phyloP scores from a whole-genome alignment of 2,888 invertebrate genomes.

The Pedicia rivosa region DNA sequence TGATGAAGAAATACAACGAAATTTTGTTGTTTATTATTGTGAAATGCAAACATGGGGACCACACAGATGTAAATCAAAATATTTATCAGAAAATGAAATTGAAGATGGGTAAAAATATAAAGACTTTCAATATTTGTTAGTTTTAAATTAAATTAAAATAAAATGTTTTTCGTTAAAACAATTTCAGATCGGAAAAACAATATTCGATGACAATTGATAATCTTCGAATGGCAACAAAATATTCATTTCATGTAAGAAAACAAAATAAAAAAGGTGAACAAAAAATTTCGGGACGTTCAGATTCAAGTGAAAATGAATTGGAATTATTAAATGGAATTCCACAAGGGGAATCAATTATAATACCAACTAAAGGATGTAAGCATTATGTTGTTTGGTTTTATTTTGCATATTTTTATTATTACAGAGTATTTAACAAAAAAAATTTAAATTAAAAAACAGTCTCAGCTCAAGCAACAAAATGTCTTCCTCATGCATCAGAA shows the following conservation, averaged over 20 bases:
- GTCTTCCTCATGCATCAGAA: conserved; percentile 63
- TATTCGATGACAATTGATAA: conserved; percentile 49
- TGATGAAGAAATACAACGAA: conserved; percentile 26
- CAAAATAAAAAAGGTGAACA: conserved; percentile 36
- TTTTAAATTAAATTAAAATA: too few relatives aligned
- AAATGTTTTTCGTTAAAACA: neutral
- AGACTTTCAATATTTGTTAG: too few relatives aligned
- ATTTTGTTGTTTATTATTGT: conserved; percentile 59
- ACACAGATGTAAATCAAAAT: conserved; percentile 50
- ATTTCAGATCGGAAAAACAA: conserved; percentile 19
- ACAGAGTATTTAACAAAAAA: too few relatives aligned
- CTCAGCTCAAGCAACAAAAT: conserved; percentile 65
- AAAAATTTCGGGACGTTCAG: conserved; percentile 25
- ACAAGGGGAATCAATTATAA: conserved; percentile 40
- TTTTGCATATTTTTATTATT: conserved; percentile 5
- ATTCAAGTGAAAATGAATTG: conserved; percentile 29
- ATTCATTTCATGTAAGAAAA: conserved; percentile 59
- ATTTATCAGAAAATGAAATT: conserved; percentile 18
- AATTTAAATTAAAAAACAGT: too few relatives aligned
- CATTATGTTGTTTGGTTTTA: too few relatives aligned
- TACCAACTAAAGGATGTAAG: conserved; percentile 76
- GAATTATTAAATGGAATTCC: conserved; percentile 12
- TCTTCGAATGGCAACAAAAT: conserved; percentile 66
- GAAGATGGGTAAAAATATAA: neutral
- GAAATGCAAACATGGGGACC: conserved; percentile 67